phyloP scores from a whole-genome alignment of 2,113 vertebrate genomes.

The Beaufortia kweichowensis region DNA sequence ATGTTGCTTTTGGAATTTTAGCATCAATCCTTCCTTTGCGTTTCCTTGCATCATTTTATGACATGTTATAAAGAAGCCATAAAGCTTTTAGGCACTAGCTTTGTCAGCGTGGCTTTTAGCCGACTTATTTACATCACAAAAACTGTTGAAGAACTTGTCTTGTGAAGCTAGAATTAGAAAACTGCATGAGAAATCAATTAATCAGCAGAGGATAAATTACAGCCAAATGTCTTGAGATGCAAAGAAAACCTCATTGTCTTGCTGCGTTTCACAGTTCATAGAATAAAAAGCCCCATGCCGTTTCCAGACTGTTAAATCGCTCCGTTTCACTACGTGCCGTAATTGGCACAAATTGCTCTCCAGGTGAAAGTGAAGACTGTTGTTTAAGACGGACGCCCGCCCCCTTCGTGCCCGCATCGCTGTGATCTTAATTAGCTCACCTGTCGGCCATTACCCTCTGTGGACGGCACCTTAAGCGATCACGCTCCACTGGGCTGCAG shows the following conservation, averaged over 20 bases:
- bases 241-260: constrained; percentile 30
- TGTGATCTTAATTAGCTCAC: constrained; percentile 77
- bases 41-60: constrained; percentile 36
- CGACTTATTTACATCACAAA: not conserved
- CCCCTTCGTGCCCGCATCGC: constrained; percentile 68
- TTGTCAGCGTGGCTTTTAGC: not conserved
- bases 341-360: constrained; percentile 83
- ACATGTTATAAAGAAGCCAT: constrained; percentile 14
- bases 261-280: constrained; percentile 10
- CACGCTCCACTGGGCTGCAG: constrained; percentile 73
- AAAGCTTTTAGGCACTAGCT: constrained; percentile 45
- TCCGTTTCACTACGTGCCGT: constrained; percentile 79
- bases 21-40: not conserved
- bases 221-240: constrained; percentile 32
- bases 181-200: constrained; percentile 24
- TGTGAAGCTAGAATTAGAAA: not conserved
- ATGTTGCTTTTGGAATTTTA: constrained; percentile 36
- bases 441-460: constrained; percentile 62
- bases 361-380: constrained; percentile 80
- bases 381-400: constrained; percentile 72
- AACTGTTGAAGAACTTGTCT: not conserved
- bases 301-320: constrained; percentile 81
- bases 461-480: constrained; percentile 68
- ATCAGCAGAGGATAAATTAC: constrained; percentile 13
- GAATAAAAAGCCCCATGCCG: constrained; percentile 72